These are phyloP conservation scores for Phengaris alcon DNA, from an alignment of 2,888 invertebrate genomes.

Conservation along the genomic window DNA sequence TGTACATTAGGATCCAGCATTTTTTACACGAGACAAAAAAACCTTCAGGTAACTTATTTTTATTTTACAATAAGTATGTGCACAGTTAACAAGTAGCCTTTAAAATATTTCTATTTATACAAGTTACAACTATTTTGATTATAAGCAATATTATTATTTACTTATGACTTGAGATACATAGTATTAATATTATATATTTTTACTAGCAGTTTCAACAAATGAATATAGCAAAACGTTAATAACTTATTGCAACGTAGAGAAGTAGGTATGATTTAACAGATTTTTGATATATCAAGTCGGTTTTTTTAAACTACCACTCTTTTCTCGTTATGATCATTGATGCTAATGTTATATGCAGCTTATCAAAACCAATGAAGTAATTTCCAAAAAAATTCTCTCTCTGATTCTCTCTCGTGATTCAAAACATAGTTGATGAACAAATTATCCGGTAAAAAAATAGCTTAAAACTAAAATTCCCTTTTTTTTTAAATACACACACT, in stretches of 20 bases:
- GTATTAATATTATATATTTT: neutral
- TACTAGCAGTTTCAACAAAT: neutral
- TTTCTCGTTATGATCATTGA: too few species aligned
- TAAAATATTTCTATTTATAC: conserved; percentile 59
- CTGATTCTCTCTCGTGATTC: too few species aligned
- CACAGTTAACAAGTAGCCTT: conserved; percentile 77
- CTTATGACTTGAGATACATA: neutral
- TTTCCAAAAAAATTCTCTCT: too few species aligned
- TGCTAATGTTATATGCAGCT: too few species aligned
- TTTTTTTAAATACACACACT: too few species aligned
- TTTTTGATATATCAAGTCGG: too few species aligned
- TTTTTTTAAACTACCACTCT: too few species aligned
- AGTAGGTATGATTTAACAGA: too few species aligned
- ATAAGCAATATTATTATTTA: neutral
- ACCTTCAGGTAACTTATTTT: conserved; percentile 54
- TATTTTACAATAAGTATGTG: conserved; percentile 65
- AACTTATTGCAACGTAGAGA: neutral
- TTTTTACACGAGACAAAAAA: conserved; percentile 35
- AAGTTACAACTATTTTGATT: conserved; percentile 11
- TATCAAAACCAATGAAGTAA: too few species aligned
- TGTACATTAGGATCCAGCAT: neutral
- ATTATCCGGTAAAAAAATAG: too few species aligned
- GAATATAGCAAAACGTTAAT: neutral
- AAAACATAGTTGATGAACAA: too few species aligned
- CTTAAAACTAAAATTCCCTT: too few species aligned